Evolutionary conservation across 2,888 invertebrate genomes (phyloP).

Genomic region (Dinocampus coccinellae): DNA sequence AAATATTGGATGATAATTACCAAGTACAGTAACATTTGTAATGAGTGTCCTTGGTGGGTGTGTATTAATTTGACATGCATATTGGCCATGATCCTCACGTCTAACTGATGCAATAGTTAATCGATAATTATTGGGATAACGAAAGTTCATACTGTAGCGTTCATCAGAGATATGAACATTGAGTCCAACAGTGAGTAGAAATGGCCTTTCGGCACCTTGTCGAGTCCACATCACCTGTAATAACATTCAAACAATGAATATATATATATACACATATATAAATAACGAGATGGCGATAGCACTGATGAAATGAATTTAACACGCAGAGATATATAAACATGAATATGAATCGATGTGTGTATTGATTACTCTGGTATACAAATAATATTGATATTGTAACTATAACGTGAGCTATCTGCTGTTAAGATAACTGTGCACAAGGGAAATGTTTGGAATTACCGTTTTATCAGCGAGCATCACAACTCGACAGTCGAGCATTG

Average conservation of each 20-base stretch:
- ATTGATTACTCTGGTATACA: not conserved
- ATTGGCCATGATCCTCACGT: constrained; percentile 79
- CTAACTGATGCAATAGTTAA: constrained; percentile 80
- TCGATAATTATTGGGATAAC: constrained; percentile 81
- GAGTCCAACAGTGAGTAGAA: constrained; percentile 77
- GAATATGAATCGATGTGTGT: not conserved
- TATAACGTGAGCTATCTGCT: not conserved
- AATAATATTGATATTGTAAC: not conserved
- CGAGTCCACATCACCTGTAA: constrained; percentile 79
- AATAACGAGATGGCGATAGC: too few species aligned
- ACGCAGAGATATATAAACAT: not conserved
- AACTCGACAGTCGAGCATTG: constrained; percentile 77
- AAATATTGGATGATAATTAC: too few species aligned
- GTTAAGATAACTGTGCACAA: not conserved
- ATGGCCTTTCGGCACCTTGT: constrained; percentile 75
- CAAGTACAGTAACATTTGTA: constrained; percentile 81
- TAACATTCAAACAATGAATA: not conserved
- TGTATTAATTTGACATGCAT: constrained; percentile 86
- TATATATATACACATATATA: not conserved
- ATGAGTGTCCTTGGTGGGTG: constrained; percentile 83
- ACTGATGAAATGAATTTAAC: not conserved
- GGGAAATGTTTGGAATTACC: constrained; percentile 64
- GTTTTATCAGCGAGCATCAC: constrained; percentile 80
- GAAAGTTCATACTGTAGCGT: constrained; percentile 76
- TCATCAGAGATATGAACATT: constrained; percentile 76